Evolutionary conservation across 2,797 vertebrate genomes (phyloP), one percentile per base, ranked within the genome.

Genomic region (Bradypus variegatus): DNA sequence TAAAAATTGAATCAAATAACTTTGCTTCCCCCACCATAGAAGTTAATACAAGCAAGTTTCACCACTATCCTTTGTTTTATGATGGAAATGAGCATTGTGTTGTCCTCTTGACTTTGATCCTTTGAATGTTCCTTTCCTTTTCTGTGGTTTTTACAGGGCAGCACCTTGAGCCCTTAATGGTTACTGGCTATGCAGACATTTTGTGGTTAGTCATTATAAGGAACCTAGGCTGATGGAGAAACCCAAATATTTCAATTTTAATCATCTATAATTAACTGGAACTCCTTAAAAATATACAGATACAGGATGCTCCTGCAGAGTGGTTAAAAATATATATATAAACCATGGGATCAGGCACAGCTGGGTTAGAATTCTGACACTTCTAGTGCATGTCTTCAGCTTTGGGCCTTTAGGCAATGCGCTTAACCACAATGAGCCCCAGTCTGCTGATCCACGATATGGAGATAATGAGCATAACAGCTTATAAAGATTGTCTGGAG

Each of bases 241-340:
- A 84, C 72, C 33, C 73, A 89, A 62, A 14, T 76, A 76, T 79
- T 95, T 91, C 4, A 4, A 18, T 89, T 90, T 70, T 87, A 78
- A 78, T 73, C 73, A 92, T 33, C 15, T 14, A 75, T 2, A 80
- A 75, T 65, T 77, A 81, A 23, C 50, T 76, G 60, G 55, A 79
- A 53, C 31, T 53, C 48, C 21, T 80, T 78, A 38, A 33, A 93
- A 86, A 82, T 86, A 89, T 1, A 75, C 2, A 29, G 38, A 85
- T 10, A 83, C 3, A 10, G 4, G 58, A 19, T 69, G 29, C 58
- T 85, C 62, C 60, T 79, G 27, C 21, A 36, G 8, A 83, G 33
- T 69, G 7, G 48, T 72, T 91, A 19, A 23, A 58, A 58, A 58
- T n/a, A 80, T 69, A 86, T 88, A 86, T 31, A 75, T 6, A 79